Conservation (phyloP, 2,113 vertebrate species). For the Xyliphius kryptos region DNA sequence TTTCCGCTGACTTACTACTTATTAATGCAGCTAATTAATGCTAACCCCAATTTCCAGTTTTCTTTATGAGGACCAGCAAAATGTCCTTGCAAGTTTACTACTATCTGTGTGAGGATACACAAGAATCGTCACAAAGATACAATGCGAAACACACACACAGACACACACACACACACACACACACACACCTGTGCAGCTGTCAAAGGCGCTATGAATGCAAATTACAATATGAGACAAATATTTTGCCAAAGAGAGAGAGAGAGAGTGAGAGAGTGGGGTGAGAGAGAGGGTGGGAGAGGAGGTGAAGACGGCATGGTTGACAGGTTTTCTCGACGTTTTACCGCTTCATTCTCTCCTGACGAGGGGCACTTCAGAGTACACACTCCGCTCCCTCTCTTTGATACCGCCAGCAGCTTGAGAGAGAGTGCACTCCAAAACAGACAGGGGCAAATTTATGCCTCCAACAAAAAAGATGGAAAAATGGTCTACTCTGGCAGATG, state of each 20-base stretch:
- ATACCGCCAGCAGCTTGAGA: conserved; percentile 72
- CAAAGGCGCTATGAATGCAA: no score
- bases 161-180: no score
- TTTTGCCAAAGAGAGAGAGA: conserved; percentile 30
- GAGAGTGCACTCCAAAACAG: conserved; percentile 71
- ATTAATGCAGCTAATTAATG: no score
- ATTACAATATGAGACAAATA: conserved; percentile 23
- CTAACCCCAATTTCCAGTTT: no score
- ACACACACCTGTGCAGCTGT: no score
- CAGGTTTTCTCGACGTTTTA: conserved; percentile 69
- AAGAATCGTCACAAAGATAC: no score
- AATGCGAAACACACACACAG: no score
- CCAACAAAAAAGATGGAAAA: conserved; percentile 16
- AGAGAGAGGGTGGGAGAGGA: no score
- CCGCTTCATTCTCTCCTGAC: conserved; percentile 69
- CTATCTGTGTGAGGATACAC: no score
- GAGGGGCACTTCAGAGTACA: conserved; percentile 68
- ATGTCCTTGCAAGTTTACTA: no score
- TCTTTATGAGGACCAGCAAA: no score
- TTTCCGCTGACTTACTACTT: no score
- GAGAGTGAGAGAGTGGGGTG: conserved; percentile 30
- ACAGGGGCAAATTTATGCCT: conserved; percentile 50
- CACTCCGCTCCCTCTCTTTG: conserved; percentile 70
- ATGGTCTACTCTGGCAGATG: conserved; percentile 7
- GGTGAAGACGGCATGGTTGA: conserved; percentile 55